Evolutionary conservation across 2,888 invertebrate genomes (phyloP).

Genomic region (Acleris literana): DNA sequence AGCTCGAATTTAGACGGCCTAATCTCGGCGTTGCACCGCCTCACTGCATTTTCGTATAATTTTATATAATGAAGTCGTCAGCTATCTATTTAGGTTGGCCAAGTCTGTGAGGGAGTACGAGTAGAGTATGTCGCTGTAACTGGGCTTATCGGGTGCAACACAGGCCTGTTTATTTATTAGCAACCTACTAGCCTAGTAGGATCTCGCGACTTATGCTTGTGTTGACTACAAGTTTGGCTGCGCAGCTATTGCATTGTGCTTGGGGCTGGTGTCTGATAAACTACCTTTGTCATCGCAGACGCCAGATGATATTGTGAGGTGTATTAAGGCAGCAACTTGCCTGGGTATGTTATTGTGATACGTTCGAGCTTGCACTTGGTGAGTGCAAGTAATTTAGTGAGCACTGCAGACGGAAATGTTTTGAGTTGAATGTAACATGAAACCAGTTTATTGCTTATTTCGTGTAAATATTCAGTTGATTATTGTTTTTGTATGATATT

Average conservation of each 20-base stretch:
- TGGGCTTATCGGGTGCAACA: conserved; percentile 73
- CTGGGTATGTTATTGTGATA: conserved; percentile 30
- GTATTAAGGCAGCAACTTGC: conserved; percentile 32
- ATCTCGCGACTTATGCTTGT: conserved; percentile 48
- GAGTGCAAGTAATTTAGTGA: conserved; percentile 9
- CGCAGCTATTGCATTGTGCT: conserved; percentile 53
- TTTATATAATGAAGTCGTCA: conserved; percentile 59
- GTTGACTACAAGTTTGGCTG: conserved; percentile 47
- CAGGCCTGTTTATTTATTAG: conserved; percentile 79
- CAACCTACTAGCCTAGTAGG: conserved; percentile 63
- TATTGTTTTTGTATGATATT: too few species aligned
- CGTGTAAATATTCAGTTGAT: too few species aligned
- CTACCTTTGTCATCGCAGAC: conserved; percentile 43
- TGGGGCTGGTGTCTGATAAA: conserved; percentile 42
- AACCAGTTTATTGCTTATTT: too few species aligned
- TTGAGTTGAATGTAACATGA: too few species aligned
- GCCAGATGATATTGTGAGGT: conserved; percentile 43
- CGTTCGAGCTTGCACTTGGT: conserved; percentile 19
- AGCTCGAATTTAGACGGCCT: conserved; percentile 76
- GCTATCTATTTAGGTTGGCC: conserved; percentile 54
- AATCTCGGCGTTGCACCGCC: conserved; percentile 70
- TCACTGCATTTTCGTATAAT: conserved; percentile 69
- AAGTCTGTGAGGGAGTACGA: conserved; percentile 45
- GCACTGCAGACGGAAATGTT: too few species aligned
- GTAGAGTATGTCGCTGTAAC: conserved; percentile 43